Evolutionary conservation across 2,888 invertebrate species (phyloP).

Genomic region (Macrophya annulata): DNA sequence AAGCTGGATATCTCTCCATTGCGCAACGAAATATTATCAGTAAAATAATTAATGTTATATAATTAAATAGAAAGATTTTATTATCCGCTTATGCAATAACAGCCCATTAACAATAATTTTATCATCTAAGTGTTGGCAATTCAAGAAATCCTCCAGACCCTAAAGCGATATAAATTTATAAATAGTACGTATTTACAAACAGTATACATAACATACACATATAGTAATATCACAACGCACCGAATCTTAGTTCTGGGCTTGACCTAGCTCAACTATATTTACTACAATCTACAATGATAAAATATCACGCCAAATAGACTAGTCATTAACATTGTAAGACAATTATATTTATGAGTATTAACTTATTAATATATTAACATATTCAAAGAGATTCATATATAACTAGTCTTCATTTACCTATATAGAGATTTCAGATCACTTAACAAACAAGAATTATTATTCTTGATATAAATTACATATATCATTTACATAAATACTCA

Average conservation of each 20-base stretch:
- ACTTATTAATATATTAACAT: neutral
- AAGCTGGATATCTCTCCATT: neutral
- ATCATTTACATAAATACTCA: neutral
- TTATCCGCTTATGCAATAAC: neutral
- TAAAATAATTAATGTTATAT: neutral
- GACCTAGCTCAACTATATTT: slow-evolving; percentile 25
- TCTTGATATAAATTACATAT: neutral
- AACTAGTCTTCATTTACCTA: neutral
- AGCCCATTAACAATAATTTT: neutral
- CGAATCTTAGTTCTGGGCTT: neutral
- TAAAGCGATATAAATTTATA: neutral
- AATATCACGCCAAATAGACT: slow-evolving; percentile 13
- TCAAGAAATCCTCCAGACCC: neutral
- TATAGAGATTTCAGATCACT: neutral
- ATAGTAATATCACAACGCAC: slow-evolving; percentile 28
- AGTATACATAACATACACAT: neutral
- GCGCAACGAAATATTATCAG: neutral
- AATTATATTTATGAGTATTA: neutral
- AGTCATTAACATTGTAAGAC: neutral
- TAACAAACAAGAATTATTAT: slow-evolving; percentile 11
- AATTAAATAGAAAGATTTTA: neutral
- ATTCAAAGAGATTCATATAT: slow-evolving; percentile 21
- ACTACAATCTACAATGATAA: slow-evolving; percentile 4
- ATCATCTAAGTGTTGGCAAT: neutral
- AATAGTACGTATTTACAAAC: slow-evolving; percentile 8